Percentiles rank a stretch among this genome's conserved stretches.
Evolutionary conservation across 2,888 invertebrate species (phyloP).

Genomic region (Ectobius pallidus): DNA sequence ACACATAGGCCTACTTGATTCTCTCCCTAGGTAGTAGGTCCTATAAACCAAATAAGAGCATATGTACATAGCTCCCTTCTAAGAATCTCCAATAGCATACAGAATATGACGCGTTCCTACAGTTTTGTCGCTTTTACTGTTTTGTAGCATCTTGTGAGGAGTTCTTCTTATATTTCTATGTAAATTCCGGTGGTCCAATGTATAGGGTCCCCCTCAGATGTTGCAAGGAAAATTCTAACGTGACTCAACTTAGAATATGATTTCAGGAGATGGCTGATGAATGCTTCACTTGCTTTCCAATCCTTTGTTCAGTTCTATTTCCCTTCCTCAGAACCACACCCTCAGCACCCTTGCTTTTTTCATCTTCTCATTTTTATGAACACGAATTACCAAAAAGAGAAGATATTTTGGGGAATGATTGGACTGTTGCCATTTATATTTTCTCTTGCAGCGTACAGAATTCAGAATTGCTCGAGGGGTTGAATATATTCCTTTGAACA

Average conservation of each 20-base stretch:
- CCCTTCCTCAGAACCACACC: neutral
- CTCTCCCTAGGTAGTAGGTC: no score
- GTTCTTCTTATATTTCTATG: neutral
- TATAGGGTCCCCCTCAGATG: neutral
- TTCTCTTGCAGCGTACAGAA: neutral
- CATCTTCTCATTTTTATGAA: neutral
- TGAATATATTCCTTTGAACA: neutral
- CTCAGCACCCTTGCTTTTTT: neutral
- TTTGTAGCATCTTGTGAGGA: neutral
- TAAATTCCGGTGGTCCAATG: neutral
- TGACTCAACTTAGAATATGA: conserved; percentile 24
- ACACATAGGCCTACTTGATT: no score
- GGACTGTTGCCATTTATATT: neutral
- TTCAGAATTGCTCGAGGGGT: neutral
- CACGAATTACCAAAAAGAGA: neutral
- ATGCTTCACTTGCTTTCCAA: neutral
- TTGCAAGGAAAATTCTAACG: neutral
- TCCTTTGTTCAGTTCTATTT: neutral
- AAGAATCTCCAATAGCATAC: no score
- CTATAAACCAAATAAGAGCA: no score
- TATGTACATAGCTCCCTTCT: no score
- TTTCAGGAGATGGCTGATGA: conserved; percentile 10
- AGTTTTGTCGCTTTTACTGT: no score
- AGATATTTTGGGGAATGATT: neutral
- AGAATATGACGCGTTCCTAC: no score